Percentiles rank a stretch among this genome's conserved stretches.
Evolutionary conservation across 2,797 vertebrate genomes (phyloP).

Genomic region (Argyrosomus regius): DNA sequence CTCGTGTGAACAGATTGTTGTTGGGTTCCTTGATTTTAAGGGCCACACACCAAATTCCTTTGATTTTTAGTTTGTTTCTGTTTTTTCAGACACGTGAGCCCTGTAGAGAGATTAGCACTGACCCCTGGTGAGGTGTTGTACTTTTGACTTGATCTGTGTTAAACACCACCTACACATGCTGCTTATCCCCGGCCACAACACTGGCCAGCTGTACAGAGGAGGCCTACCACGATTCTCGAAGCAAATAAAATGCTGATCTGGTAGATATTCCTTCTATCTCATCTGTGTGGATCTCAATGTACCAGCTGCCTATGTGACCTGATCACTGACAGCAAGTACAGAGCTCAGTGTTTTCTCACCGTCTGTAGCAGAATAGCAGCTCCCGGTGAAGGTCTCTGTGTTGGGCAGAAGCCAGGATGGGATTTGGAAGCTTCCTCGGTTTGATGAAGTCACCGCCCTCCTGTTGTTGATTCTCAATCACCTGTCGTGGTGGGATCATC

Average conservation of each 20-base stretch:
- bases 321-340: not conserved
- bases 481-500: conserved; percentile 33
- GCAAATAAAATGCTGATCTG: not conserved
- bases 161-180: conserved; percentile 41
- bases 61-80: not conserved
- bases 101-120: conserved; percentile 26
- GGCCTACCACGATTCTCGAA: conserved; percentile 41
- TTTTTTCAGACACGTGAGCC: not conserved
- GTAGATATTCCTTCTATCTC: not conserved
- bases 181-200: conserved; percentile 35
- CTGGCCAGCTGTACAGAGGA: conserved; percentile 7
- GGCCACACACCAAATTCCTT: not conserved
- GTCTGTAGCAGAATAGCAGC: conserved; percentile 81
- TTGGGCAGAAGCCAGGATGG: conserved; percentile 57
- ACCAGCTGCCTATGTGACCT: not conserved
- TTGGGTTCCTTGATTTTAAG: too few species aligned
- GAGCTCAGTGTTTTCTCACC: conserved; percentile 66
- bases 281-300: not conserved
- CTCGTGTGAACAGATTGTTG: not conserved
- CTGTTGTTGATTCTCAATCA: conserved; percentile 54
- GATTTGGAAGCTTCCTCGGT: conserved; percentile 77
- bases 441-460: conserved; percentile 66
- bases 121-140: conserved; percentile 14
- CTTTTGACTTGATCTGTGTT: conserved; percentile 35
- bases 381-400: conserved; percentile 75